Evolutionary conservation across 1,140 invertebrate genomes (phyloP).

Genomic region (Euwallacea similis): DNA sequence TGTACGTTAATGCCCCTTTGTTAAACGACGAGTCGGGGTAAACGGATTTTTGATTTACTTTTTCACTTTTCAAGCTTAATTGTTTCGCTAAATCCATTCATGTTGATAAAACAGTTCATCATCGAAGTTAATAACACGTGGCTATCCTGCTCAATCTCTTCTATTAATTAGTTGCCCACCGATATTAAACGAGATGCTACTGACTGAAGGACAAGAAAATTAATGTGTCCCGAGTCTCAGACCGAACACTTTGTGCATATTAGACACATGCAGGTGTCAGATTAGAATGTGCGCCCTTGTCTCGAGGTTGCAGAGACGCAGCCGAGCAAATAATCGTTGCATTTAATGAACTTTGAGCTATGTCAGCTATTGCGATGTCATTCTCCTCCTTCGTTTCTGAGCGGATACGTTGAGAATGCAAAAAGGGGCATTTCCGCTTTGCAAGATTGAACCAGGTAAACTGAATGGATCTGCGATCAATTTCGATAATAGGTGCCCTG

Average conservation of each 20-base stretch:
- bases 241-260: background rate
- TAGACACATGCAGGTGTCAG: background rate
- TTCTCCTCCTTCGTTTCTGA: background rate
- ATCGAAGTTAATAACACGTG: background rate
- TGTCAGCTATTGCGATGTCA: constrained; percentile 2
- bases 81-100: too few species aligned
- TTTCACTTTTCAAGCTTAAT: too few species aligned
- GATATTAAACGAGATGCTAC: too few species aligned
- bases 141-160: background rate
- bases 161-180: too few species aligned
- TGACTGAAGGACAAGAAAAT: background rate
- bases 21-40: too few species aligned
- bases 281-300: background rate
- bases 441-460: background rate
- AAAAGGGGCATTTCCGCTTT: background rate
- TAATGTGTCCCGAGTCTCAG: background rate
- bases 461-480: background rate
- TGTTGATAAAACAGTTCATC: too few species aligned
- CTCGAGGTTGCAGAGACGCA: background rate
- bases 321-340: background rate
- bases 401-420: background rate
- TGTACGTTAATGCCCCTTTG: too few species aligned
- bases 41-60: too few species aligned
- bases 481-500: background rate
- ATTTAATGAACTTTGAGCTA: background rate